Percentiles rank a stretch among this genome's conserved stretches.
Conservation (phyloP, 2,888 invertebrate genomes). For the Ephialtes manifestator region DNA sequence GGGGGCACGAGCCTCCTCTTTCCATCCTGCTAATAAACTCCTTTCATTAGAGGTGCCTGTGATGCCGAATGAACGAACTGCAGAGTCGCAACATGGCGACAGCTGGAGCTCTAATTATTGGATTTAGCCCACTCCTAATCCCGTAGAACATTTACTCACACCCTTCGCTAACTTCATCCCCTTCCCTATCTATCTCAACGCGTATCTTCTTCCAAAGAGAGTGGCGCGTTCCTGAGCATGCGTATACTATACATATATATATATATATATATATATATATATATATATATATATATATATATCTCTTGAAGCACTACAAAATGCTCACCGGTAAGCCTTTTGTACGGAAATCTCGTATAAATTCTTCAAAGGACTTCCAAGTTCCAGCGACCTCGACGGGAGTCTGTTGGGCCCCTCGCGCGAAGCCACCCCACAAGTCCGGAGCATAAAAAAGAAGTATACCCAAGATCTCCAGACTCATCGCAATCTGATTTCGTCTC, state of each 20-base stretch:
- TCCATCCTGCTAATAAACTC: conserved; percentile 80
- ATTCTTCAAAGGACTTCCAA: conserved; percentile 66
- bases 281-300: not conserved
- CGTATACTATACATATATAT: not conserved
- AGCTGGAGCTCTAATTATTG: conserved; percentile 79
- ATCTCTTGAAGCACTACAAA: conserved; percentile 4
- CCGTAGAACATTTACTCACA: conserved; percentile 66
- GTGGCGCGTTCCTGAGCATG: not conserved
- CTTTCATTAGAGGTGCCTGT: conserved; percentile 80
- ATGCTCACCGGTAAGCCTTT: conserved; percentile 61
- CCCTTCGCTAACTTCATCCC: conserved; percentile 38
- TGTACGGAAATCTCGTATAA: conserved; percentile 69
- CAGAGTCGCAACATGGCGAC: conserved; percentile 80
- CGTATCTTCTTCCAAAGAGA: conserved; percentile 63
- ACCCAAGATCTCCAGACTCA: conserved; percentile 28
- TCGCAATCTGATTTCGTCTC: conserved; percentile 42
- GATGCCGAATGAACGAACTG: conserved; percentile 80
- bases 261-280: not conserved
- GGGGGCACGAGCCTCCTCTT: conserved; percentile 38
- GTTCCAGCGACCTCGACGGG: conserved; percentile 50
- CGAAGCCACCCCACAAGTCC: conserved; percentile 10
- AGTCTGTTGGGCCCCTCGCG: conserved; percentile 19
- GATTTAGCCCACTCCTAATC: conserved; percentile 72
- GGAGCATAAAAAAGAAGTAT: not conserved
- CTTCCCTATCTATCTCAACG: not conserved